Percentiles rank a stretch among this genome's conserved stretches.
These are phyloP conservation scores for Cromileptes altivelis DNA, from an alignment of 2,113 vertebrate genomes.

Conservation along the genomic window DNA sequence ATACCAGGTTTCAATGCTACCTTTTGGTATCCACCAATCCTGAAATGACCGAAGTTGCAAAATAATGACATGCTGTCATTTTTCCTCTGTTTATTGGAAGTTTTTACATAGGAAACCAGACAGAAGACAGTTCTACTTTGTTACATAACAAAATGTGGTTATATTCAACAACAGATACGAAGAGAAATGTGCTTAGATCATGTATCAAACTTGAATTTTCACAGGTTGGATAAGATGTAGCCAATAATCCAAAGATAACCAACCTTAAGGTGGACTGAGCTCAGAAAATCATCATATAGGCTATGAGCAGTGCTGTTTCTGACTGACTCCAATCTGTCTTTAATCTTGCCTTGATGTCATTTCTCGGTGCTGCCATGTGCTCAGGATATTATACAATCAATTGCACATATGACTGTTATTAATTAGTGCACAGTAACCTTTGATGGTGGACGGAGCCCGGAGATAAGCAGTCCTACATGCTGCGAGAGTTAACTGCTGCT, in stretches of 20 bases:
- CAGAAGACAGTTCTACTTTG: too few relatives aligned
- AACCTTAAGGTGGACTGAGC: not conserved
- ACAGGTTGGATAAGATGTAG: not conserved
- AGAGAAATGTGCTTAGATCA: not conserved
- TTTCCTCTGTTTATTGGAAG: not conserved
- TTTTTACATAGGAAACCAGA: not conserved
- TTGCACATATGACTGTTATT: slow-evolving; percentile 47
- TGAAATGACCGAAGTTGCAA: not conserved
- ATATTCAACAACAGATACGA: too few relatives aligned
- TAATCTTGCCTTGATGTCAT: slow-evolving; percentile 32
- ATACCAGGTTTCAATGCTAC: not conserved
- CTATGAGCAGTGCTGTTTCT: not conserved
- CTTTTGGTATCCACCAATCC: not conserved
- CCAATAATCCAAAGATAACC: not conserved
- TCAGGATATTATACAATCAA: slow-evolving; percentile 38
- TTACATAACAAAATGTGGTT: too few relatives aligned
- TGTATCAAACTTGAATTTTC: not conserved
- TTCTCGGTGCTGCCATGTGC: slow-evolving; percentile 1
- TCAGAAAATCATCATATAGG: slow-evolving; percentile 12
- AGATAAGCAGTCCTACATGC: slow-evolving; percentile 2
- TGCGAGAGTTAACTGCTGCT: slow-evolving; percentile 5
- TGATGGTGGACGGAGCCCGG: slow-evolving; percentile 18
- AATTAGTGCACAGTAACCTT: slow-evolving; percentile 51
- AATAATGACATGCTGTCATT: too few relatives aligned
- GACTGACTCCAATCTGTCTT: slow-evolving; percentile 20